Conservation (phyloP, 2,888 invertebrate species). For the Eumerus sabulonum region DNA sequence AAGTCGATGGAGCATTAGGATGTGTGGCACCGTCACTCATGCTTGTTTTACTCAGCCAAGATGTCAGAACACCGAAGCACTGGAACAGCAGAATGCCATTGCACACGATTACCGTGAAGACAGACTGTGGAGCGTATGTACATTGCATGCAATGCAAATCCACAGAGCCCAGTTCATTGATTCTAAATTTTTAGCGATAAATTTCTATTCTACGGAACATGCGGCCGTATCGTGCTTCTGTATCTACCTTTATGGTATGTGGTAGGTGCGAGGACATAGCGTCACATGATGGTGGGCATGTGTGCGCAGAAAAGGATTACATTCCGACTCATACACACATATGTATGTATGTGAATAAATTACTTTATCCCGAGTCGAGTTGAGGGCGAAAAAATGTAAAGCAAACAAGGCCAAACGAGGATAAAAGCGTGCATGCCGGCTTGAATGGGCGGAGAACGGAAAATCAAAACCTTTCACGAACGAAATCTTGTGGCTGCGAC, state of each 20-base stretch:
- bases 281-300: neutral
- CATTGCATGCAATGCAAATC: conserved; percentile 56
- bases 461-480: too few species aligned
- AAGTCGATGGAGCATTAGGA: conserved; percentile 10
- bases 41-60: conserved; percentile 14
- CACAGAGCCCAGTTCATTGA: conserved; percentile 62
- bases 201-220: conserved; percentile 50
- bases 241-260: conserved; percentile 17
- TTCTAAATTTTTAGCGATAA: conserved; percentile 59
- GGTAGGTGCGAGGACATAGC: neutral
- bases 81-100: neutral
- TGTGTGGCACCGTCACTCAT: conserved; percentile 6
- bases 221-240: too few species aligned
- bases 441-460: too few species aligned
- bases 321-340: conserved; percentile 61
- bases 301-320: conserved; percentile 50
- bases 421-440: too few species aligned
- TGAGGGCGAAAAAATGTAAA: conserved; percentile 10
- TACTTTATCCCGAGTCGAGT: conserved; percentile 46
- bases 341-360: conserved; percentile 65
- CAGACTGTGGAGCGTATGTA: neutral
- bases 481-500: too few species aligned
- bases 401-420: neutral
- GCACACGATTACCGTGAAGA: too few species aligned
- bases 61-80: too few species aligned